These are phyloP conservation scores for Agriotes lineatus DNA, from an alignment of 2,888 invertebrate genomes.

Conservation along the genomic window DNA sequence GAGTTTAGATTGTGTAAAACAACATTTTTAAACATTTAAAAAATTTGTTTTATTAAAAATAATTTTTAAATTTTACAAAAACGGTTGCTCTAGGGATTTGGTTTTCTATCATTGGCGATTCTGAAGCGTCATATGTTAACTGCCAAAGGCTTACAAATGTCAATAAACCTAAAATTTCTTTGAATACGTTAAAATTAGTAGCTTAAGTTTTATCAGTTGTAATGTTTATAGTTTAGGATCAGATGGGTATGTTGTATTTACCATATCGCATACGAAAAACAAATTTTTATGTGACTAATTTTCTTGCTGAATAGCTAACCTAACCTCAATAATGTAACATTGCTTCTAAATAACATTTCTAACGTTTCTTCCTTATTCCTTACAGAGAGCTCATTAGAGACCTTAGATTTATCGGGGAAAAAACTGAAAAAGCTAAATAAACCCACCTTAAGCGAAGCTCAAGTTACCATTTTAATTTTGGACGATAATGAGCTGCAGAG, in stretches of 20 bases:
- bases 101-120: constrained; percentile 16
- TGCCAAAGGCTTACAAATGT: constrained; percentile 44
- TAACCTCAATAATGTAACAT: constrained; percentile 11
- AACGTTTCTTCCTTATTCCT: not conserved
- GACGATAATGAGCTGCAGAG: constrained; percentile 91
- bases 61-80: too few species aligned
- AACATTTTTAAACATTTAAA: too few species aligned
- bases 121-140: constrained; percentile 45
- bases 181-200: constrained; percentile 7
- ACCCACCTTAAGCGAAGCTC: constrained; percentile 77
- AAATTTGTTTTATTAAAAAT: too few species aligned
- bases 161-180: constrained; percentile 38
- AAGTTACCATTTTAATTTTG: constrained; percentile 78
- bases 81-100: constrained; percentile 3
- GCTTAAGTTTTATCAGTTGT: constrained; percentile 27
- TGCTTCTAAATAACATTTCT: not conserved
- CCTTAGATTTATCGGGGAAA: constrained; percentile 82
- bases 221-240: constrained; percentile 33
- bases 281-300: too few species aligned
- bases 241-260: constrained; percentile 43
- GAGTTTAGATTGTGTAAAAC: too few species aligned
- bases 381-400: constrained; percentile 61
- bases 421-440: constrained; percentile 85
- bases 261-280: too few species aligned
- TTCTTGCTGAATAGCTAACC: not conserved